These are phyloP conservation scores for Aphidius gifuensis DNA, from an alignment of 1,140 invertebrate species.

Conservation along the genomic window DNA sequence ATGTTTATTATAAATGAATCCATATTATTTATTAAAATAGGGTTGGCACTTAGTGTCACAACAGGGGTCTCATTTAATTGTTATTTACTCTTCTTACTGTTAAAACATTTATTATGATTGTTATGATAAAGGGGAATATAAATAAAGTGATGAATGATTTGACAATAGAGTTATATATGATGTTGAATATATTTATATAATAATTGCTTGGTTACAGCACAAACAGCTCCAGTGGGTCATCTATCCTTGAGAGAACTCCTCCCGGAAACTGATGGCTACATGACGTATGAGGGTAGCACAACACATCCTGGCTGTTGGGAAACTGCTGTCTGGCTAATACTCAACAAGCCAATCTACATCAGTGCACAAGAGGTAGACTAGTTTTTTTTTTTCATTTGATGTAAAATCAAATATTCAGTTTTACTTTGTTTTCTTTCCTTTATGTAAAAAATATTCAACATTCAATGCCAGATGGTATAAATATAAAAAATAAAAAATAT, in stretches of 20 bases:
- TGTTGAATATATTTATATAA: constrained; percentile 6
- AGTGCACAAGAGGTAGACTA: constrained; percentile 79
- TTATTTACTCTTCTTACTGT: no score
- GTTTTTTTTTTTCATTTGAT: background rate
- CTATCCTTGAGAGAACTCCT: constrained; percentile 79
- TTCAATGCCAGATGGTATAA: no score
- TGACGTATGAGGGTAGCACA: constrained; percentile 97
- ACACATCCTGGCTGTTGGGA: constrained; percentile 93
- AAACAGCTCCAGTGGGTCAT: constrained; percentile 74
- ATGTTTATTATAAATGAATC: no score
- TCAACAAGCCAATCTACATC: constrained; percentile 95
- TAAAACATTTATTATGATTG: no score
- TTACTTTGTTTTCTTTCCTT: background rate
- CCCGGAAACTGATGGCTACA: constrained; percentile 85
- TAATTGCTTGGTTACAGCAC: constrained; percentile 59
- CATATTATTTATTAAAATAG: no score
- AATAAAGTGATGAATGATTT: no score
- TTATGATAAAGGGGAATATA: no score
- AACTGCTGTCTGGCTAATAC: constrained; percentile 90
- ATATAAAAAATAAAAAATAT: background rate
- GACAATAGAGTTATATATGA: no score
- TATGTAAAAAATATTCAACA: no score
- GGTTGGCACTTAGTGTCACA: no score
- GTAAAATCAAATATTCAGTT: no score
- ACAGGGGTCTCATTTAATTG: no score